Evolutionary conservation across 23 tunicate genomes (phyloP), one percentile per base, ranked within the genome.

Genomic region (Halocynthia aurantium): DNA sequence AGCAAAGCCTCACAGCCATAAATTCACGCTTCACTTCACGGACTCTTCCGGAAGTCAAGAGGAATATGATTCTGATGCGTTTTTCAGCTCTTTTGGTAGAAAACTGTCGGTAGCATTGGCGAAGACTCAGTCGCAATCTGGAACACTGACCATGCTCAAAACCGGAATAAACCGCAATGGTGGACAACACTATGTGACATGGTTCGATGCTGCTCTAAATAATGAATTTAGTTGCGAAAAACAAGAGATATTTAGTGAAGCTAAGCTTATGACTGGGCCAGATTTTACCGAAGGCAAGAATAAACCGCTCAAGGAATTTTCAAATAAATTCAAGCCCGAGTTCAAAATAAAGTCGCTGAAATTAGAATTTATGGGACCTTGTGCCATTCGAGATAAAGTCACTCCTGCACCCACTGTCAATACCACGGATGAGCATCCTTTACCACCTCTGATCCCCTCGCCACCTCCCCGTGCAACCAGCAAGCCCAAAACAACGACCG

Each of bases 181-280:
- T 6, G 51, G 63, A 21, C 60, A 65, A 21, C 22, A 73, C 61
- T n/a, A 58, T 9, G 74, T 89, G 6, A 80, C 84, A 13, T 89
- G 96, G 96, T 89, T 84, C 52, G 84, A 84, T 52, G 76, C 80
- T 57, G 61, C 69, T 7, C 50, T 84, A 51, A 83, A 80, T 11
- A 75, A 77, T 54, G 53, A 61, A 8, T 68, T 12, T 6, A 52
- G 22, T 6, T 89, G 96, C 56, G 72, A 84, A 7, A 55, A 72
- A 6, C 62, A 8, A 8, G 64, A 53, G 0, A 74, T 53, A 53
- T 57, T 20, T 0, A 40, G 81, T 49, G 56, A 52, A 50, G 70
- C 73, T 64, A 51, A 31, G 0, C 40, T 51, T 10, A 89, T 89
- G 85, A 77, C 67, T 19, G 93, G 93, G 12, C 18, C 19, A 11